Percentiles rank a stretch among this genome's conserved stretches.
Conservation (phyloP, 2,113 vertebrate genomes). For the Raja brachyura region DNA sequence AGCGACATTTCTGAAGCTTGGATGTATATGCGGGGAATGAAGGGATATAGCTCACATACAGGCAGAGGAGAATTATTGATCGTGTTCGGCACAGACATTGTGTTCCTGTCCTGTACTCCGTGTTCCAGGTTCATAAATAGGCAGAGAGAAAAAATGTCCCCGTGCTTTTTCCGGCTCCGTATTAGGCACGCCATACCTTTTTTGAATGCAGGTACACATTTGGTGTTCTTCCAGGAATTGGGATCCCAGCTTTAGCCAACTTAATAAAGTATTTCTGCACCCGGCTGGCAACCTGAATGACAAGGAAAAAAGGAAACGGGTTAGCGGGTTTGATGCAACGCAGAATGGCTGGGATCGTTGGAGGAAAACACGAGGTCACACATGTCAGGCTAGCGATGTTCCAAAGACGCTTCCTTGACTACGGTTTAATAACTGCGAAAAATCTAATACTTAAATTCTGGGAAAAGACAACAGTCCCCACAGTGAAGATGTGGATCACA, state of each 20-base stretch:
- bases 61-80: too few species aligned
- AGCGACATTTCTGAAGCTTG: too few species aligned
- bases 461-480: too few species aligned
- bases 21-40: too few species aligned
- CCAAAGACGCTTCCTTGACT: too few species aligned
- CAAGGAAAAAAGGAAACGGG: not conserved
- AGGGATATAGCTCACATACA: too few species aligned
- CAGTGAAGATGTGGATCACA: too few species aligned
- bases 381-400: not conserved
- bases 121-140: not conserved
- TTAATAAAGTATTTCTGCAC: constrained; percentile 99
- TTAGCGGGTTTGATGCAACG: too few species aligned
- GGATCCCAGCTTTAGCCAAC: constrained; percentile 96
- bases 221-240: constrained; percentile 94
- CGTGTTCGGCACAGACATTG: too few species aligned
- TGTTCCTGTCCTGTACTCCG: too few species aligned
- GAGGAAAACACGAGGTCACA: not conserved
- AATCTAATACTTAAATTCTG: too few species aligned
- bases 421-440: too few species aligned
- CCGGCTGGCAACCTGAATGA: constrained; percentile 82
- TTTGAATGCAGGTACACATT: constrained; percentile 96
- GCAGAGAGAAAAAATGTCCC: not conserved
- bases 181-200: constrained; percentile 67
- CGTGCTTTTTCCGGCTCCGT: not conserved
- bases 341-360: not conserved